Evolutionary conservation across 2,113 vertebrate species (phyloP), one percentile per base, ranked within the genome.

Genomic region (Glaucidium brasilianum): DNA sequence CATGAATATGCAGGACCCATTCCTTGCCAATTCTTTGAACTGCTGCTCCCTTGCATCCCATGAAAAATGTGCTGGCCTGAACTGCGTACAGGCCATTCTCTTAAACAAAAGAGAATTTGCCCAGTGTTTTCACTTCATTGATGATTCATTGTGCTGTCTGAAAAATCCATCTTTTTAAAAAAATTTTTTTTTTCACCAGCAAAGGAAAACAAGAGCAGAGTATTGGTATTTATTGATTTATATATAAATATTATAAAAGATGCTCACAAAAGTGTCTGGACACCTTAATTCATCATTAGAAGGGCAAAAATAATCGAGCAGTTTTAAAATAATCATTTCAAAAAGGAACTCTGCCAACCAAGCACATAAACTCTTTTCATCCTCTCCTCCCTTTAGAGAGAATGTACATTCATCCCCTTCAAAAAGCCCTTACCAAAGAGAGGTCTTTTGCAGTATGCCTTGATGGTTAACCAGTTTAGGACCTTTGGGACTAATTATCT

Each of bases 41-140:
- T 90, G 93, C 81, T 97, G 93, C 81, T 97, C 71, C 85, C 94
- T 97, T 73, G 85, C 92, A 97, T 88, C 91, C 91, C 94, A 88
- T 95, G 91, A 96, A 97, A 97, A 96, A 95, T 95, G 86, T 96
- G 97, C 89, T 88, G 94, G 92, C 87, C 50, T 77, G 84, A 96
- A 83, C 91, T 80, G 74, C 62, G 81, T 35, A 52, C 81, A 62
- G 85, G 67, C 94, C 94, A 96, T 97, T 96, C 87, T 92, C 88
- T 79, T 83, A 73, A 92, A 97, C 93, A 97, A 95, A 97, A 96
- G 92, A 92, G 91, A 92, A 91, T 91, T 94, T 95, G 94, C 89
- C 84, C 74, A 73, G 62, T 80, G 63, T 94, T 96, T 97, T 97
- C 81, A 76, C 74, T 91, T 82, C 91, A 90, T 47, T 92, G 95